Evolutionary conservation across 1,140 invertebrate species (phyloP), one percentile per base, ranked within the genome.

Genomic region (Bactericera cockerelli): DNA sequence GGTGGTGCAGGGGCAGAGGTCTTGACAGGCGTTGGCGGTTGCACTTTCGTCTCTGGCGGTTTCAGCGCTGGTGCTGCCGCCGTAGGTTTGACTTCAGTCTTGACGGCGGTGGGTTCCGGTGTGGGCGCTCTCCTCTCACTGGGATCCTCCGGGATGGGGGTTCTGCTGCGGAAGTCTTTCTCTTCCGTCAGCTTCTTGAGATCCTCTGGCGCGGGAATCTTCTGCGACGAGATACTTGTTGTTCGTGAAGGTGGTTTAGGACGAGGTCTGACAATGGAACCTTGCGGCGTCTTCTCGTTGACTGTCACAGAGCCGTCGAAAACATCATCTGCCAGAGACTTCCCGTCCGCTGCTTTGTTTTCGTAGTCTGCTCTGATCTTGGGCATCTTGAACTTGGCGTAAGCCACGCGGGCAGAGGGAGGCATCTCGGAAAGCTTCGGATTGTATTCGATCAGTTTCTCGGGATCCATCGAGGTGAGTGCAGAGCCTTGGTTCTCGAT

Each of bases 311-410:
- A 28, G 57, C 38, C 56, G 19, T 24, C 49, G 14, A 64, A 59
- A 11, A 59, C 62, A 1, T 62, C 63, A 39, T 63, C 63, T 11
- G 31, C 56, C 13, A 26, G n/a, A 22, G 56, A 63, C 14, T 42
- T 33, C n/a, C 62, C 62, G 0, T 63, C 66, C 1, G 42, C 38
- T 31, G 64, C 67, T 42, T 70, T 69, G 1, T 67, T 66, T 61
- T 69, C 70, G 65, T 70, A 73, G 63, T 83, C 79, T 11, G 75
- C 71, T 57, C 78, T 77, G 33, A 82, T 75, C 63, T 81, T 79
- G 56, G 74, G 81, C 36, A 82, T 79, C 79, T 89, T 89, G 67
- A 90, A 90, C 69, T 89, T 89, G 26, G 86, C 86, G 64, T 89
- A 89, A 1, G 87, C 87, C 16, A 89, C 78, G 65, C 86, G 75